Evolutionary conservation across 2,888 invertebrate species (phyloP).

Genomic region (Clistopyga incitator): DNA sequence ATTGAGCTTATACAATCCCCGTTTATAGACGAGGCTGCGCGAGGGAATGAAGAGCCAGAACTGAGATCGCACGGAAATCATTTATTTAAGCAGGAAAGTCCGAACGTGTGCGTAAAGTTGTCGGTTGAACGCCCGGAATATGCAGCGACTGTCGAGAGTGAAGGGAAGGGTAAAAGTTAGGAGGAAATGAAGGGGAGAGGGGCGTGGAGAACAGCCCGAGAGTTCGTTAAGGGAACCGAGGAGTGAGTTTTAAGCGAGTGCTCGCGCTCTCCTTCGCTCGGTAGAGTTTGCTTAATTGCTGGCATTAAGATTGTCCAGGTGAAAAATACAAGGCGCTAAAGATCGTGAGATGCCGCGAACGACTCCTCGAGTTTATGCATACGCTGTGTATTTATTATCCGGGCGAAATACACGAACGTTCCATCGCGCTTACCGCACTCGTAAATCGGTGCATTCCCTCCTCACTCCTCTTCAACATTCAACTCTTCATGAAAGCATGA

Average conservation of each 20-base stretch:
- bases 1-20: background rate
- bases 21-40: background rate
- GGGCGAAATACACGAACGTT: background rate
- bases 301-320: conserved; percentile 61
- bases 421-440: conserved; percentile 7
- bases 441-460: conserved; percentile 26
- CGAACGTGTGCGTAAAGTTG: conserved; percentile 40
- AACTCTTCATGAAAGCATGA: background rate
- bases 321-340: conserved; percentile 61
- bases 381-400: conserved; percentile 54
- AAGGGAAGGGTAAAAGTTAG: conserved; percentile 2
- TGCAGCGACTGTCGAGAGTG: background rate
- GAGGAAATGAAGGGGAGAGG: conserved; percentile 46
- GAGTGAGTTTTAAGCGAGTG: conserved; percentile 40
- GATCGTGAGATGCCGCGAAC: conserved; percentile 56
- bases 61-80: conserved; percentile 41
- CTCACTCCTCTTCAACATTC: background rate
- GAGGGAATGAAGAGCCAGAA: background rate
- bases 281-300: conserved; percentile 62
- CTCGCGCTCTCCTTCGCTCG: conserved; percentile 16
- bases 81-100: conserved; percentile 50
- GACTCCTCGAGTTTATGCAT: conserved; percentile 12
- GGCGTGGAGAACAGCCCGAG: conserved; percentile 46
- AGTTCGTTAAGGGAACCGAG: conserved; percentile 58
- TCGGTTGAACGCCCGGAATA: conserved; percentile 43